Percentiles rank a stretch among this genome's conserved stretches.
Conservation (phyloP, 2,113 vertebrate genomes). For the Otus sunia region DNA sequence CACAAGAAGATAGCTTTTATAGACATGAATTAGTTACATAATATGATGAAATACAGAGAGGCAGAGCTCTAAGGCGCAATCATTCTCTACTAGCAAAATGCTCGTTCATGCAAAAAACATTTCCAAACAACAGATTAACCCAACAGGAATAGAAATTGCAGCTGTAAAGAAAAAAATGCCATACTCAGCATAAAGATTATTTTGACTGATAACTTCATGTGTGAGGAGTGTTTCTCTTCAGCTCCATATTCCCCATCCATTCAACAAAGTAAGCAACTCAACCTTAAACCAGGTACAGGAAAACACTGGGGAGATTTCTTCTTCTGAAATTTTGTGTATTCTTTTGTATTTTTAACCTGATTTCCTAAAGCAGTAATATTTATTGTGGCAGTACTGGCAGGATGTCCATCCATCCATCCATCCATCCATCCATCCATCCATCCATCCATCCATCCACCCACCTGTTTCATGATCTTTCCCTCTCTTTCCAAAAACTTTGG, state of each 20-base stretch:
- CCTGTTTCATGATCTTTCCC: background rate
- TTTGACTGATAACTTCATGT: background rate
- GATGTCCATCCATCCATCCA: background rate
- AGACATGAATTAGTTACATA: conserved; percentile 38
- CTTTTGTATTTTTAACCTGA: background rate
- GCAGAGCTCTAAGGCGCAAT: conserved; percentile 54
- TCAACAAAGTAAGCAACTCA: background rate
- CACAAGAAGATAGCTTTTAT: background rate
- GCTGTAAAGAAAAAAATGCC: background rate
- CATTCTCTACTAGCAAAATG: conserved; percentile 40
- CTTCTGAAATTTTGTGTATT: background rate
- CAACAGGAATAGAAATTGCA: conserved; percentile 12
- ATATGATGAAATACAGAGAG: conserved; percentile 45
- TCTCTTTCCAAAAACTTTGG: background rate
- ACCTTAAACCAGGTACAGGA: background rate
- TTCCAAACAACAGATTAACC: conserved; percentile 14
- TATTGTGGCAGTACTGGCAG: background rate
- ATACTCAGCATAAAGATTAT: background rate
- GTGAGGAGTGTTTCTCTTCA: background rate
- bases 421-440: background rate
- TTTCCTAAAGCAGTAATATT: background rate
- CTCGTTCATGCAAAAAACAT: conserved; percentile 24
- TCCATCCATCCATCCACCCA: background rate
- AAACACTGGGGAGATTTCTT: background rate
- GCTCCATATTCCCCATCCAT: background rate